Conservation (phyloP, 2,797 vertebrate species). For the Hemitrygon akajei region DNA sequence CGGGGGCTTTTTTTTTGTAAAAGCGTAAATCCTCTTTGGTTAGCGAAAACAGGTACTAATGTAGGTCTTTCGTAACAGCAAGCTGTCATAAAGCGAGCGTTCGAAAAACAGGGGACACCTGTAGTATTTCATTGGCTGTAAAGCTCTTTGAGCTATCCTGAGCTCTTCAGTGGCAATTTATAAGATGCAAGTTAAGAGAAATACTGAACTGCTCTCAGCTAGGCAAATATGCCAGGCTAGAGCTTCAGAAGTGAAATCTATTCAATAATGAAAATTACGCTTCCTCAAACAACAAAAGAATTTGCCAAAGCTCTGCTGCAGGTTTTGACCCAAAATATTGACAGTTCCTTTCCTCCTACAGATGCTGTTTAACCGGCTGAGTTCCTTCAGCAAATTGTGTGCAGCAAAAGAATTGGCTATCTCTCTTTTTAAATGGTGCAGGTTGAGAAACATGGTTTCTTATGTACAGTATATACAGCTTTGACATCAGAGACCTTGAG, state of each 20-base stretch:
- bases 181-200: neutral
- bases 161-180: neutral
- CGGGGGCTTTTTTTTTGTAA: too few relatives aligned
- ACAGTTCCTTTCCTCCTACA: too few relatives aligned
- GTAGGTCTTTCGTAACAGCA: too few relatives aligned
- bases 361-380: too few relatives aligned
- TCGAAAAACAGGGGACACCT: too few relatives aligned
- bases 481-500: neutral
- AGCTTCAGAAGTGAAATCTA: neutral
- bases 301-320: neutral
- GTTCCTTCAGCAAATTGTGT: too few relatives aligned
- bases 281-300: neutral
- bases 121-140: neutral
- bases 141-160: neutral
- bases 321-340: too few relatives aligned
- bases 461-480: neutral
- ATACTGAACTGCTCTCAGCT: neutral
- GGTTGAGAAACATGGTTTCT: neutral
- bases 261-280: neutral
- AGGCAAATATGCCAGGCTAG: neutral
- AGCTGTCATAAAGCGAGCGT: too few relatives aligned
- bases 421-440: neutral
- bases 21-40: too few relatives aligned
- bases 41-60: too few relatives aligned
- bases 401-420: neutral